phyloP scores from a whole-genome alignment of 2,113 vertebrate genomes.

The Antigone vipio region DNA sequence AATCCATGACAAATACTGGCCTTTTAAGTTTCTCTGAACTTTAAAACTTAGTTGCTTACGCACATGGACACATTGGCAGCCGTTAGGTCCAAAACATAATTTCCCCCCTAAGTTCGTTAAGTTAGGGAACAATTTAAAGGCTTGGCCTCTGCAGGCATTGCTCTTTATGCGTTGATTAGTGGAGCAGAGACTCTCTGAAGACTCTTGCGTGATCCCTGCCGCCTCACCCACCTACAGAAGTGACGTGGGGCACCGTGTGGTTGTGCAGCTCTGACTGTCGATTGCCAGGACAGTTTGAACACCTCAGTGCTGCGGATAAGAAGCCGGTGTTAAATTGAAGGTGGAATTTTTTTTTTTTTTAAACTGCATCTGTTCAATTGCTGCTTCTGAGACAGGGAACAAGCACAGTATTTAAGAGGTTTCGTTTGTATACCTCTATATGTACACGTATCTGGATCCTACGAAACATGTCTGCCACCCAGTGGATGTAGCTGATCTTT shows the following conservation, averaged over 20 bases:
- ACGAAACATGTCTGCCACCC: conserved; percentile 60
- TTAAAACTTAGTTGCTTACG: neutral
- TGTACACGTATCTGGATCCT: fast-evolving
- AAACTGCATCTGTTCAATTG: neutral
- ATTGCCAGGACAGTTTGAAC: neutral
- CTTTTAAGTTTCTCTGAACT: neutral
- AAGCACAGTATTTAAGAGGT: neutral
- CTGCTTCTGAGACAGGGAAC: neutral
- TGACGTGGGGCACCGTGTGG: fast-evolving
- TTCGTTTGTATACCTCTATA: neutral
- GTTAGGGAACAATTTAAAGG: neutral
- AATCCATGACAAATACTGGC: neutral
- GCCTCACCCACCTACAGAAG: neutral
- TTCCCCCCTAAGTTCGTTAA: neutral
- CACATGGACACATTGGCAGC: neutral
- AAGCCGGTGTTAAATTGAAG: neutral
- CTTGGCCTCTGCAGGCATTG: neutral
- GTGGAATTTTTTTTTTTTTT: neutral
- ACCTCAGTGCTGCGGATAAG: fast-evolving
- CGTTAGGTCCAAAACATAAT: neutral
- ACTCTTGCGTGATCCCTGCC: neutral
- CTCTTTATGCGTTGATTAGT: neutral
- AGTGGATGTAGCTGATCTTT: conserved; percentile 39
- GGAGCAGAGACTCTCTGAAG: neutral
- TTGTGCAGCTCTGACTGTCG: fast-evolving